These are phyloP conservation scores for Phengaris arion DNA, from an alignment of 2,888 invertebrate genomes.

Conservation along the genomic window DNA sequence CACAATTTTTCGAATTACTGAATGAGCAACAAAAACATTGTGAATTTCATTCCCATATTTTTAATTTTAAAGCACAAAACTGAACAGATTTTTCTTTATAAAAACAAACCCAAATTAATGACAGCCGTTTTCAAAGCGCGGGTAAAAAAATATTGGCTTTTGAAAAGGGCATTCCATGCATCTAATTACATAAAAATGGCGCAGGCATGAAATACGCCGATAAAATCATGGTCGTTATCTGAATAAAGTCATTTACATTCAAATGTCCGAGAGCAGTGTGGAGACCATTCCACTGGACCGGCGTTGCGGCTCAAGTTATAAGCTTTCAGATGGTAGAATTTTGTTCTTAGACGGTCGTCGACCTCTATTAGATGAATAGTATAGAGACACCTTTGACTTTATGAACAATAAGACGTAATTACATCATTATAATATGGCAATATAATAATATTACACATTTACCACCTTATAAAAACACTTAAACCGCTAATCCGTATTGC, in stretches of 20 bases:
- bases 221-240: slow-evolving; percentile 65
- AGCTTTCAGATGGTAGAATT: slow-evolving; percentile 9
- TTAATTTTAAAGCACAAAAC: background rate
- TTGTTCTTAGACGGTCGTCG: slow-evolving; percentile 25
- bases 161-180: slow-evolving; percentile 24
- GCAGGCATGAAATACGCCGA: slow-evolving; percentile 60
- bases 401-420: no score
- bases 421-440: no score
- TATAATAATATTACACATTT: no score
- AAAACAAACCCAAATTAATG: slow-evolving; percentile 5
- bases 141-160: background rate
- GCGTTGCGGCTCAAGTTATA: slow-evolving; percentile 42
- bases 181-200: slow-evolving; percentile 35
- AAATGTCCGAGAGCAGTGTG: slow-evolving; percentile 64
- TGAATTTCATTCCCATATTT: background rate
- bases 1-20: background rate
- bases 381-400: no score
- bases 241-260: slow-evolving; percentile 72
- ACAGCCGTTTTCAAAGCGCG: slow-evolving; percentile 23
- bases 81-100: background rate
- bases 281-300: slow-evolving; percentile 61
- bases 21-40: background rate
- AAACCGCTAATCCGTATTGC: no score
- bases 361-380: no score
- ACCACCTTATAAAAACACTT: no score